These are phyloP conservation scores for Bombus picipes DNA, from an alignment of 1,140 invertebrate species.

Conservation along the genomic window DNA sequence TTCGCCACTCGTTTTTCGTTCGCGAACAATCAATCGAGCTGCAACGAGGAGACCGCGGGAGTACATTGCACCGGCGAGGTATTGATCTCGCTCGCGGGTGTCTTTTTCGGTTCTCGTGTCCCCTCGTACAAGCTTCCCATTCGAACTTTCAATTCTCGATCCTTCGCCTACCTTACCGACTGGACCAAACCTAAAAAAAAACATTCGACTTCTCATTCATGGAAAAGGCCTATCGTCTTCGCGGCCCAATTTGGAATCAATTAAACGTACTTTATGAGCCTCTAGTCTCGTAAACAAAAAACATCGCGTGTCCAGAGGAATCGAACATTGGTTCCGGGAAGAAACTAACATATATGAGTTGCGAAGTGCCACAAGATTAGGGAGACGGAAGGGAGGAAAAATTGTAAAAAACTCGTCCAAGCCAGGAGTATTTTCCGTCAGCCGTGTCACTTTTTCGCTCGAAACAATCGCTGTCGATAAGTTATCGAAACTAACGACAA, in stretches of 20 bases:
- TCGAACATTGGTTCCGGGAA: background rate
- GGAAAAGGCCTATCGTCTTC: background rate
- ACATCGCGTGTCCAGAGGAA: background rate
- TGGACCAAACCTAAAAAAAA: background rate
- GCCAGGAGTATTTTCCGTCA: background rate
- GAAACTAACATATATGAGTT: background rate
- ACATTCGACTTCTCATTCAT: background rate
- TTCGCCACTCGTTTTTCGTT: slow-evolving; percentile 14
- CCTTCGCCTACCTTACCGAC: background rate
- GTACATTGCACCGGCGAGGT: slow-evolving; percentile 43
- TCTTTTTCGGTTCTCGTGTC: slow-evolving; percentile 31
- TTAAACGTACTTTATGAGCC: background rate
- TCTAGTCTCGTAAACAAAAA: background rate
- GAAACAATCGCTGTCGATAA: slow-evolving; percentile 47
- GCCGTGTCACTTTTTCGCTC: background rate
- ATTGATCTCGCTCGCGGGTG: slow-evolving; percentile 44
- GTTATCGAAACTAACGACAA: slow-evolving; percentile 49
- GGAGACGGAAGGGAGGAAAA: background rate
- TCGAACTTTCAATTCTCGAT: slow-evolving; percentile 21
- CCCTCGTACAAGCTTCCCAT: slow-evolving; percentile 9
- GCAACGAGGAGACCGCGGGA: slow-evolving; percentile 31
- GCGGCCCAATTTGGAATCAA: background rate
- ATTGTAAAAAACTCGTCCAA: background rate
- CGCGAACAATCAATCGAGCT: slow-evolving; percentile 38
- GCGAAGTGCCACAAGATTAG: background rate